A percentile compares a stretch with the other conserved stretches of the same genome.
Conservation (phyloP, 1,140 invertebrate species). For the Orchesella cincta region DNA sequence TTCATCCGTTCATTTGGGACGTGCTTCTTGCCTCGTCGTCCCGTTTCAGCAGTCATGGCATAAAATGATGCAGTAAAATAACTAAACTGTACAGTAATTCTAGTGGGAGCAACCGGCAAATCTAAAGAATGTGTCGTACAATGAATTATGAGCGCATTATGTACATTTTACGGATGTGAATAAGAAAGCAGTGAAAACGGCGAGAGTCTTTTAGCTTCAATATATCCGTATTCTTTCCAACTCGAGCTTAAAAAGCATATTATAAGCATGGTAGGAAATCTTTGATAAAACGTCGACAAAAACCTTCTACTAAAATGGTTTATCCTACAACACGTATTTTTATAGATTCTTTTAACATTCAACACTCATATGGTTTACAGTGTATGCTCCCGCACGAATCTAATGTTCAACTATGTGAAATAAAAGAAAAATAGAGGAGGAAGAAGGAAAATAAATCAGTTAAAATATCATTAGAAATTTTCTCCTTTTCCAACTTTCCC, state of each 20-base stretch:
- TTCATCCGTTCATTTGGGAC: no score
- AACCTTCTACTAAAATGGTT: not conserved
- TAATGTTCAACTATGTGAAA: not conserved
- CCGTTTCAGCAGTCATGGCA: no score
- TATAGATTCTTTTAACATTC: not conserved
- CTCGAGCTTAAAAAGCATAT: no score
- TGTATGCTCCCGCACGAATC: no score
- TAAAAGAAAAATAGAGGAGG: not conserved
- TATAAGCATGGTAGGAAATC: no score
- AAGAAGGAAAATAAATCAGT: conserved; percentile 26
- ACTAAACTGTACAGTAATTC: not conserved
- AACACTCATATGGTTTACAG: no score
- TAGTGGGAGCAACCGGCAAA: not conserved
- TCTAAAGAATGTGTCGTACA: conserved; percentile 16
- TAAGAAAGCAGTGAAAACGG: not conserved
- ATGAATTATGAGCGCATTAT: conserved; percentile 17
- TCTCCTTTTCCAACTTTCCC: not conserved
- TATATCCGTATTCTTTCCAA: no score
- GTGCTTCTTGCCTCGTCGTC: no score
- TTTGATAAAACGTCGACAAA: no score
- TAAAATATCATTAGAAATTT: conserved; percentile 28
- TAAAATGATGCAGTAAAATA: not conserved
- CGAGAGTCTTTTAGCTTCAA: no score
- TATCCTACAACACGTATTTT: not conserved
- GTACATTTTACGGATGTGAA: not conserved